phyloP scores from a whole-genome alignment of 1,140 invertebrate genomes.

The Dolichoris vasculosae region DNA sequence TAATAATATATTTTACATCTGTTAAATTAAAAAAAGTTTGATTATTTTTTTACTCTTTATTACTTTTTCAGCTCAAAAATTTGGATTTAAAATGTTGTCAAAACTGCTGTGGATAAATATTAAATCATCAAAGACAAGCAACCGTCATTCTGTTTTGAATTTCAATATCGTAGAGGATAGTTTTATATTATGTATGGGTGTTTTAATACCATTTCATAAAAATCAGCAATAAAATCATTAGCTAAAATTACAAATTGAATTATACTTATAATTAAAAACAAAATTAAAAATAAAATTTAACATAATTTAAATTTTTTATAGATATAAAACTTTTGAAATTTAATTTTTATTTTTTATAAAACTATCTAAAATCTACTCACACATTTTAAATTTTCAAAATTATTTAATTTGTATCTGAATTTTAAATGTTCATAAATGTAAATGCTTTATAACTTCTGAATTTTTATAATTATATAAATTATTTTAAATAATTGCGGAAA shows the following conservation, averaged over 20 bases:
- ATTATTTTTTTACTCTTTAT: background rate
- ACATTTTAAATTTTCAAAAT: too few relatives aligned
- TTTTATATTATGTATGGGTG: slow-evolving; percentile 28
- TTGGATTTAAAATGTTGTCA: slow-evolving; percentile 49
- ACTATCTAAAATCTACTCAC: too few relatives aligned
- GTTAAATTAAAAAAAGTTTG: too few relatives aligned
- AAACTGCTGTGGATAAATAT: slow-evolving; percentile 47
- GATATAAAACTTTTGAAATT: too few relatives aligned
- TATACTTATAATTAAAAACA: too few relatives aligned
- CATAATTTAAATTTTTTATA: too few relatives aligned
- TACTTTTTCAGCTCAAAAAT: slow-evolving; percentile 44
- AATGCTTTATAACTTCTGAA: background rate
- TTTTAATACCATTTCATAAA: background rate
- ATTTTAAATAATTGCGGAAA: background rate
- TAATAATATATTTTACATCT: too few relatives aligned
- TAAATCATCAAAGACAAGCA: background rate
- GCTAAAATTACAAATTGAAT: background rate
- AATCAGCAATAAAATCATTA: background rate
- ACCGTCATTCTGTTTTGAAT: background rate
- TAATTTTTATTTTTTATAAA: too few relatives aligned
- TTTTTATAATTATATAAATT: background rate
- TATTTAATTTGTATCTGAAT: too few relatives aligned
- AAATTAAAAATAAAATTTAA: too few relatives aligned
- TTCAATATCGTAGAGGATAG: background rate
- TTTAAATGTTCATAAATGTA: background rate